Base-by-base conservation (phyloP, 1,140 invertebrate genomes). In the Cotesia glomerata region DNA sequence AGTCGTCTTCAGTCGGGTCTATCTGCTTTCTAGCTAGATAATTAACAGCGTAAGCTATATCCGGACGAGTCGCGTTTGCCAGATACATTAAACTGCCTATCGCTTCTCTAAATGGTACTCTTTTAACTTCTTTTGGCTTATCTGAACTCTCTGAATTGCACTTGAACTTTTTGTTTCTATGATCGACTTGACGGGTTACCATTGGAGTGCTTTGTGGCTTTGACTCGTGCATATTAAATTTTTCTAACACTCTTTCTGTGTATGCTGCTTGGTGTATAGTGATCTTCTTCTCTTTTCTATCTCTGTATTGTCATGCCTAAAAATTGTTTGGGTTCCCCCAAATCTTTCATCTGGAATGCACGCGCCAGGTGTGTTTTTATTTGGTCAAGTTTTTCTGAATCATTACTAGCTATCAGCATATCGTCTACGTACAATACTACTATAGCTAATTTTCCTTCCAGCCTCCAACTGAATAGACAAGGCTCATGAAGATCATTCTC, bases 1-100 rank as follows among this genome's bases (percentile, higher is more conserved):
- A 75, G 63, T 77, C 63, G 1, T 68, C 59, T 59, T 75, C 16
- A n/a, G 65, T 72, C 13, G 69, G 72, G 0, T 70, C 36, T 39
- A 39, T 58, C 11, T 63, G 11, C 32, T 71, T 66, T 62, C 62
- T 39, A 39, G 36, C 36, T 39, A 39, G 8, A 39, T 9, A 39
- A 2, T 39, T 39, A 14, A 82, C 79, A 3, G 81, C 77, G 78
- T 74, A 84, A 7, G 77, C 58, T 32, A 87, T 84, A 68, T 87
- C 83, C 5, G 85, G 85, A 73, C 83, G 73, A 4, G 84, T 84
- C 13, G 67, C 75, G 16, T 76, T 63, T 0, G 81, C 49, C 26
- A 82, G 18, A 73, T 82, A 87, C 49, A 87, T 59, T 18, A 87
- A 73, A 36, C 76, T 61, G 32, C 83, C 80, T 54, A 86, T 77